Percentiles rank a stretch among this genome's conserved stretches.
Evolutionary conservation across 2,797 vertebrate species (phyloP).

Genomic region (Sebastolobus alascanus): DNA sequence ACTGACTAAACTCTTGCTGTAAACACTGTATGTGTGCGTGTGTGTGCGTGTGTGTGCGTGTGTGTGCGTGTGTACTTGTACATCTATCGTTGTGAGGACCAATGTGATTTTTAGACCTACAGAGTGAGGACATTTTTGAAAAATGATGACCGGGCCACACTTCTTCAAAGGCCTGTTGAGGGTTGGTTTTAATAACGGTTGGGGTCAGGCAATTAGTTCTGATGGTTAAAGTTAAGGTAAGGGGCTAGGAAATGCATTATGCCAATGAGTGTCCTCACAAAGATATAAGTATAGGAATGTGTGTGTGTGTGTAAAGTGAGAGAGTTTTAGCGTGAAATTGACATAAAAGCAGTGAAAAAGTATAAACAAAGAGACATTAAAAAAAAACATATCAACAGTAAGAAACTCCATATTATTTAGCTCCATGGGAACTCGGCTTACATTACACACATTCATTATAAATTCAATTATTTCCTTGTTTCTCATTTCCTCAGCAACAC

Average conservation of each 20-base stretch:
- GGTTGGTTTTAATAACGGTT: not conserved
- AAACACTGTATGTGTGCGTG: not conserved
- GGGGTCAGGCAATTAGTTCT: not conserved
- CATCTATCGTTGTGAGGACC: not conserved
- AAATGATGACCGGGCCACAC: no score
- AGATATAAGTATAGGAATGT: not conserved
- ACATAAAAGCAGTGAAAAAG: no score
- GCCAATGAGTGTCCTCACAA: not conserved
- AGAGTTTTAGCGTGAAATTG: not conserved
- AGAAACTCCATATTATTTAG: not conserved
- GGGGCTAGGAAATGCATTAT: not conserved
- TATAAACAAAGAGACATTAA: not conserved
- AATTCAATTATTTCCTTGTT: conserved; percentile 37
- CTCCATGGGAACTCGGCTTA: not conserved
- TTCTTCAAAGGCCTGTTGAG: not conserved
- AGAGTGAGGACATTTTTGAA: not conserved
- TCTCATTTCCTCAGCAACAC: conserved; percentile 27
- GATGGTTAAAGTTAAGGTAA: not conserved
- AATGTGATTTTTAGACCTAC: not conserved
- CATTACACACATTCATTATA: conserved; percentile 29
- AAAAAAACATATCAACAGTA: not conserved
- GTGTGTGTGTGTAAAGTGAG: not conserved
- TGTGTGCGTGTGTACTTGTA: not conserved
- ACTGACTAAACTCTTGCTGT: not conserved
- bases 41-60: not conserved